Conservation (phyloP, 2,888 invertebrate species). For the Orthosia incerta region DNA sequence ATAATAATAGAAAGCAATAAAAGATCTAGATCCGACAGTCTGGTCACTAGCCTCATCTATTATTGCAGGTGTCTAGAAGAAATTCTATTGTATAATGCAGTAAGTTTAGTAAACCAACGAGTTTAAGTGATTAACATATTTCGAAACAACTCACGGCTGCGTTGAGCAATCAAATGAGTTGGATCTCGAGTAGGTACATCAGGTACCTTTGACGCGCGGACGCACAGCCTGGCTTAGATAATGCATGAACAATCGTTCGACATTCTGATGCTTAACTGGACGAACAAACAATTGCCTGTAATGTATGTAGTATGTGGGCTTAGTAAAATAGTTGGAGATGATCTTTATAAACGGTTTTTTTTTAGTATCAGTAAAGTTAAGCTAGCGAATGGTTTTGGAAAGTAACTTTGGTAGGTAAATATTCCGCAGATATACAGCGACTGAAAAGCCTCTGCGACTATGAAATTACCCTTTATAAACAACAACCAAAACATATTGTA, state of each 20-base stretch:
- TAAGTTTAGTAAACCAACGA: slow-evolving; percentile 7
- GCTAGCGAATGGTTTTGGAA: background rate
- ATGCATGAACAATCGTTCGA: slow-evolving; percentile 6
- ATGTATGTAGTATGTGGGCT: background rate
- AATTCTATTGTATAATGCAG: background rate
- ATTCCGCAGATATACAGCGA: background rate
- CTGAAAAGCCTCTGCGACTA: no score
- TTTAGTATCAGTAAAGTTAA: background rate
- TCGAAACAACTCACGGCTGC: slow-evolving; percentile 19
- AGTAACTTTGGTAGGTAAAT: background rate
- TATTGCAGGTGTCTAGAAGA: background rate
- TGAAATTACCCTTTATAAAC: background rate
- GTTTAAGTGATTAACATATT: slow-evolving; percentile 41
- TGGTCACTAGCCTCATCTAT: background rate
- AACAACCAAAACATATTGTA: background rate
- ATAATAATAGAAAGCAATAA: background rate
- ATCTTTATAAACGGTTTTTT: background rate
- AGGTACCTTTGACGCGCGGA: slow-evolving; percentile 2
- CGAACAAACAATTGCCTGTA: background rate
- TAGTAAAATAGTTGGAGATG: slow-evolving; percentile 5
- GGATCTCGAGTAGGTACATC: background rate
- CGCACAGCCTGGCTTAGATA: slow-evolving; percentile 3
- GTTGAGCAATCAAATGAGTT: slow-evolving; percentile 40
- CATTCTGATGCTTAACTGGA: background rate
- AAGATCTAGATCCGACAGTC: background rate